Evolutionary conservation across 2,888 invertebrate genomes (phyloP).

Genomic region (Pocota personata): DNA sequence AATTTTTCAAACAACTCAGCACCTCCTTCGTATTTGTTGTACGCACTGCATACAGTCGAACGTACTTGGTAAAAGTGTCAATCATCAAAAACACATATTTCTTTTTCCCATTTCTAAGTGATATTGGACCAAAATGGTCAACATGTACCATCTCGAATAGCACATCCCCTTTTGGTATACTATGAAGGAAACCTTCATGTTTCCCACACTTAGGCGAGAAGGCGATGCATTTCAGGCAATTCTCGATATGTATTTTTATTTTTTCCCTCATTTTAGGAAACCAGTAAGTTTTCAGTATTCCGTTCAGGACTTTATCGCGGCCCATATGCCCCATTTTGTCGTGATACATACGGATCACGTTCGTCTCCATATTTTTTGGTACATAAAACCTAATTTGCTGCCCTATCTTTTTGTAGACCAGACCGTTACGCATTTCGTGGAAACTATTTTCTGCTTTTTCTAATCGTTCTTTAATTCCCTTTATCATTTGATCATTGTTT

Average conservation of each 20-base stretch:
- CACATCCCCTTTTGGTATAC: constrained; percentile 28
- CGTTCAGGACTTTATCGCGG: constrained; percentile 21
- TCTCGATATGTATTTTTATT: background rate
- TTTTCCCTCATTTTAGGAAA: constrained; percentile 31
- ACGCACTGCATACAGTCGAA: constrained; percentile 30
- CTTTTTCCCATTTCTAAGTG: background rate
- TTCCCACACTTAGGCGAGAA: constrained; percentile 39
- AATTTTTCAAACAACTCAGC: background rate
- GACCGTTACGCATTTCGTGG: constrained; percentile 8
- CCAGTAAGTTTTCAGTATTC: constrained; percentile 43
- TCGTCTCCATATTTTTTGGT: constrained; percentile 24
- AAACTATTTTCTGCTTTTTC: constrained; percentile 3
- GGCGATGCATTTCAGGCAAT: constrained; percentile 47
- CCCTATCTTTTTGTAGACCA: constrained; percentile 28
- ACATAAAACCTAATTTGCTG: constrained; percentile 45
- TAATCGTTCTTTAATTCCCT: too few relatives aligned
- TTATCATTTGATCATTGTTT: background rate
- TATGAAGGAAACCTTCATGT: constrained; percentile 75
- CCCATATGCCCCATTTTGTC: constrained; percentile 49
- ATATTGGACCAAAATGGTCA: constrained; percentile 55
- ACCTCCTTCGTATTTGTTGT: background rate
- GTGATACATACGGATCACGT: constrained; percentile 35
- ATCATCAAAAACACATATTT: constrained; percentile 30
- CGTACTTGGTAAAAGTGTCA: constrained; percentile 54
- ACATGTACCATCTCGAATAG: constrained; percentile 70